Base-by-base conservation (phyloP, 2,113 vertebrate genomes). In the Clarias batrachus region DNA sequence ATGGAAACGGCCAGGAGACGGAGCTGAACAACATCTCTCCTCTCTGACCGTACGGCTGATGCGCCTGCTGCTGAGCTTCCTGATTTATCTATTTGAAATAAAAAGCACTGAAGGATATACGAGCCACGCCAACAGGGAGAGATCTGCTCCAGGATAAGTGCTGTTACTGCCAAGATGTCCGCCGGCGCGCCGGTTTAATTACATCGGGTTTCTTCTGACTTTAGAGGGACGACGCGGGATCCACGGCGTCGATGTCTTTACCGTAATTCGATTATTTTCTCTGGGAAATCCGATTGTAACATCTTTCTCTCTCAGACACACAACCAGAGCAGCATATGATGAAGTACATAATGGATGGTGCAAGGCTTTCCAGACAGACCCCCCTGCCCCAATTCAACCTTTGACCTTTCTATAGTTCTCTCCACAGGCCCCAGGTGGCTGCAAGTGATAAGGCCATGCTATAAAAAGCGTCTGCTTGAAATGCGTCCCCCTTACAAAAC, bases 381-480 rank as follows among this genome's bases (percentile, higher is more conserved):
- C 48, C 48, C 48, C 48, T 66, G 19, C 52, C 21, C 33, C 3
- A 21, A 21, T 37, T 41, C 78, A 25, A 30, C 65, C 19, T 71
- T 33, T 56, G 60, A 57, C 82, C 52, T 83, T 30, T 57, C 3
- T 3, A 37, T 30, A 19, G 30, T 37, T 17, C 70, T 59, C 56
- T 23, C 21, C 27, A 16, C 23, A 27, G 33, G 70, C 56, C 83
- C 70, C 54, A 70, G 81, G 48, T 80, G 78, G 78, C 56, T 37
- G 63, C 81, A 70, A 10, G 17, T 59, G 37, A 30, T 83, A 83
- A 83, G 48, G 25, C 37, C 65, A 52, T 60, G 56, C 68, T 74
- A 71, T 71, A 25, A 56, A 84, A 84, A 74, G 66, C 23, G 23
- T 37, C 30, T 41, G 54, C 52, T 74, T 60, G 10, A 41, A 73